phyloP scores from a whole-genome alignment of 2,113 vertebrate genomes.

The Plestiodon gilberti region DNA sequence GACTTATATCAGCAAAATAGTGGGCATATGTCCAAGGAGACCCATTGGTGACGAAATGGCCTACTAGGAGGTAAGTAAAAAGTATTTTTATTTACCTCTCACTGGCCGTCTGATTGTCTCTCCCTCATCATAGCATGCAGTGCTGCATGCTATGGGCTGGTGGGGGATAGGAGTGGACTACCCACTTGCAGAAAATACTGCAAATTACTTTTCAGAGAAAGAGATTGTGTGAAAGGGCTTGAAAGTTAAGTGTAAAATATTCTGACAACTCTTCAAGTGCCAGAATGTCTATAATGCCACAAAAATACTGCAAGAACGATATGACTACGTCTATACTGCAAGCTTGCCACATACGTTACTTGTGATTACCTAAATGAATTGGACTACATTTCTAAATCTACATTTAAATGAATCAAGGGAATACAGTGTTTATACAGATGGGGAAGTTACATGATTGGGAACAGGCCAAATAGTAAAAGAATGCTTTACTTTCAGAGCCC shows the following conservation, averaged over 20 bases:
- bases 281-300: neutral
- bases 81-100: too few species aligned
- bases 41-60: too few species aligned
- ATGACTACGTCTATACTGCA: conserved; percentile 12
- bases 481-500: conserved; percentile 18
- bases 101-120: too few species aligned
- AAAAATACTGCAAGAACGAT: conserved; percentile 18
- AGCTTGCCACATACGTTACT: conserved; percentile 37
- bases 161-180: too few species aligned
- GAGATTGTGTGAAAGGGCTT: neutral
- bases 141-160: too few species aligned
- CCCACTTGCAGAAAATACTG: too few species aligned
- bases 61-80: too few species aligned
- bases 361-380: conserved; percentile 40
- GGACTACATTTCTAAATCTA: conserved; percentile 39
- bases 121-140: too few species aligned
- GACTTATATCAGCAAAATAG: too few species aligned
- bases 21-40: too few species aligned
- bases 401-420: conserved; percentile 42
- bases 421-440: conserved; percentile 46
- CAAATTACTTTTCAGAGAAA: neutral
- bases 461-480: conserved; percentile 37
- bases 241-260: neutral
- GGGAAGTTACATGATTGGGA: conserved; percentile 32
- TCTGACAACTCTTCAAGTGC: neutral